Conservation (phyloP, 2,113 vertebrate species). For the Megaceryle torquata region DNA sequence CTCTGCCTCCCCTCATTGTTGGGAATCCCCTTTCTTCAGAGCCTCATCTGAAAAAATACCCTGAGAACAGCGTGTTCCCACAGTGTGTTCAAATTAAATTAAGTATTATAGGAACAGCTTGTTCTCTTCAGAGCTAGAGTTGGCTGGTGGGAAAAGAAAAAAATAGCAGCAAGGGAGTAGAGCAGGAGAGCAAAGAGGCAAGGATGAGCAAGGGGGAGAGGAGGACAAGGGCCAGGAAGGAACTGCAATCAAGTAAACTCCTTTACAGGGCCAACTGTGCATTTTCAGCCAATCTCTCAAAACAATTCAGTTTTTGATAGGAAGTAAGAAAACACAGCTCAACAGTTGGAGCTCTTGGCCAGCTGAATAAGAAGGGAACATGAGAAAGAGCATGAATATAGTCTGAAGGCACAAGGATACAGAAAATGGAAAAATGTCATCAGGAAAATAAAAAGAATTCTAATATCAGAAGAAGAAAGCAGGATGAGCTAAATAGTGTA, state of each 20-base stretch:
- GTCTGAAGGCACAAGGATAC: background rate
- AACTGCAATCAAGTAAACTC: background rate
- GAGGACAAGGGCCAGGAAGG: constrained; percentile 16
- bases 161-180: constrained; percentile 33
- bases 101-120: constrained; percentile 58
- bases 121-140: constrained; percentile 21
- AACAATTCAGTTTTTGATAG: constrained; percentile 33
- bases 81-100: constrained; percentile 49
- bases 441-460: background rate
- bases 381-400: background rate
- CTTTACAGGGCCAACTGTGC: background rate
- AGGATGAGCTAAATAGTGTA: background rate
- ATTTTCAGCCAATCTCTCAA: constrained; percentile 29
- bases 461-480: background rate
- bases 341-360: background rate
- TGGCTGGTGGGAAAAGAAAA: constrained; percentile 14
- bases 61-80: constrained; percentile 57
- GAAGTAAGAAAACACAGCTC: constrained; percentile 10
- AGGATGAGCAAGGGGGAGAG: constrained; percentile 16
- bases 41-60: constrained; percentile 27
- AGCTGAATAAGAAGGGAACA: background rate
- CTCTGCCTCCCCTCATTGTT: background rate
- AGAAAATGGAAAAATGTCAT: background rate
- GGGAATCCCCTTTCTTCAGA: constrained; percentile 55
- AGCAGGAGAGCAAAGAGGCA: constrained; percentile 39